Base-by-base conservation (phyloP, 1,140 invertebrate species). In the Dinoponera quadriceps region DNA sequence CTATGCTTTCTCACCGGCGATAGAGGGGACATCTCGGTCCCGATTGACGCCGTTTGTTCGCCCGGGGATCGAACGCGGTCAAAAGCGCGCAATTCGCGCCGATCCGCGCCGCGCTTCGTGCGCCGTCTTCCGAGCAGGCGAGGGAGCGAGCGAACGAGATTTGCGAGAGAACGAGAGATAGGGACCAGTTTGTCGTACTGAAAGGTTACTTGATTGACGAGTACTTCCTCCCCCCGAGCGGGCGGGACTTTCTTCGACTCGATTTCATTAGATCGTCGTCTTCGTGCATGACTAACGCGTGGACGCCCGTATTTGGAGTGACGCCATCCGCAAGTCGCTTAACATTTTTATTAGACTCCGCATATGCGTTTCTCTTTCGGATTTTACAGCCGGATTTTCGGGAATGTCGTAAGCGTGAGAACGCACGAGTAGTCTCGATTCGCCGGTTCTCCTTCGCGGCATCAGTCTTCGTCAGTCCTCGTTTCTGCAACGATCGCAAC, bases 141-240 rank as follows among this genome's bases (percentile, higher is more conserved):
- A 51, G 18, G 2, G 1, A 51, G 49, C n/a, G 0, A 0, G 54
- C 4, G 9, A 4, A 51, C 20, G n/a, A 38, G 33, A 25, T 44
- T 44, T 9, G 7, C 1, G 33, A 27, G 18, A 54, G 14, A 33
- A 20, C 14, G 27, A 65, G 18, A 63, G 20, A 25, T 44, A 44
- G 3, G 38, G 20, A 77, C 20, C 20, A 25, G 29, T 66, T 77
- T 22, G 20, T 54, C 20, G 4, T 13, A 65, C n/a, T 77, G 22
- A 77, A 77, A 77, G 74, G 74, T 77, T 29, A 77, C 48, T 77
- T 66, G 74, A 77, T 77, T 38, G 74, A 77, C 74, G 48, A 66
- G 44, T 55, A 66, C 62, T 77, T 77, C 49, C 74, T 75, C 25
- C 9, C 44, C 14, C 27, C 66, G 49, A 22, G 25, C 65, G n/a